phyloP scores from a whole-genome alignment of 2,888 invertebrate species.

The Strigamia transsilvanica region DNA sequence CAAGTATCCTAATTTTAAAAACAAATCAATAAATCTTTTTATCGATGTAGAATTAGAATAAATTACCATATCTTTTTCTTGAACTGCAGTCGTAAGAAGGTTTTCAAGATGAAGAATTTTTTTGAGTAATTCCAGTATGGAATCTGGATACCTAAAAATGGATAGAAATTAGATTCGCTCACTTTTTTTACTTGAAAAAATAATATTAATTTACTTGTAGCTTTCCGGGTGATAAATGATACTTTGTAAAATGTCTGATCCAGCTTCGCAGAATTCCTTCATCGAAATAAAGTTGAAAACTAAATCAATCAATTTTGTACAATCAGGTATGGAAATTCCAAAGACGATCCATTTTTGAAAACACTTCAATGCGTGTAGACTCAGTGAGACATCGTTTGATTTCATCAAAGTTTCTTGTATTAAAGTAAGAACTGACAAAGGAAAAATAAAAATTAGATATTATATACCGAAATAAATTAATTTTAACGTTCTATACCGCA shows the following conservation, averaged over 20 bases:
- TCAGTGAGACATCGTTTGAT: slow-evolving; percentile 56
- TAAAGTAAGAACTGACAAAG: slow-evolving; percentile 61
- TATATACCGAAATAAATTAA: not conserved
- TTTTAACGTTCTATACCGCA: slow-evolving; percentile 9
- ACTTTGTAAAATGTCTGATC: slow-evolving; percentile 72
- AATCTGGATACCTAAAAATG: slow-evolving; percentile 66
- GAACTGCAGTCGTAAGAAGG: slow-evolving; percentile 62
- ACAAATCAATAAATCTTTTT: slow-evolving; percentile 8
- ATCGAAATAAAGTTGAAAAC: slow-evolving; percentile 62
- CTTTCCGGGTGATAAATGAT: slow-evolving; percentile 72
- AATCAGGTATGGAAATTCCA: slow-evolving; percentile 67
- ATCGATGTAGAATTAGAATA: not conserved
- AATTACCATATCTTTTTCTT: slow-evolving; percentile 63
- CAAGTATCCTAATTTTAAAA: slow-evolving; percentile 69
- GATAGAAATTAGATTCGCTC: not conserved
- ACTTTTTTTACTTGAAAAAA: not conserved
- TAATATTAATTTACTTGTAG: slow-evolving; percentile 64
- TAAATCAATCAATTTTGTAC: slow-evolving; percentile 62
- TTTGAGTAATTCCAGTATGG: slow-evolving; percentile 70
- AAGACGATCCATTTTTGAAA: slow-evolving; percentile 72
- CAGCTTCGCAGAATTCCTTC: slow-evolving; percentile 68
- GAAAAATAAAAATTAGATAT: not conserved
- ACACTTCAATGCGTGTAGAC: slow-evolving; percentile 62
- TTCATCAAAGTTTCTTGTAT: slow-evolving; percentile 59
- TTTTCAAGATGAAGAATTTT: slow-evolving; percentile 70